Percentiles rank a stretch among this genome's conserved stretches.
phyloP scores from a whole-genome alignment of 1,140 invertebrate species.

The Venustaconcha ellipsiformis region DNA sequence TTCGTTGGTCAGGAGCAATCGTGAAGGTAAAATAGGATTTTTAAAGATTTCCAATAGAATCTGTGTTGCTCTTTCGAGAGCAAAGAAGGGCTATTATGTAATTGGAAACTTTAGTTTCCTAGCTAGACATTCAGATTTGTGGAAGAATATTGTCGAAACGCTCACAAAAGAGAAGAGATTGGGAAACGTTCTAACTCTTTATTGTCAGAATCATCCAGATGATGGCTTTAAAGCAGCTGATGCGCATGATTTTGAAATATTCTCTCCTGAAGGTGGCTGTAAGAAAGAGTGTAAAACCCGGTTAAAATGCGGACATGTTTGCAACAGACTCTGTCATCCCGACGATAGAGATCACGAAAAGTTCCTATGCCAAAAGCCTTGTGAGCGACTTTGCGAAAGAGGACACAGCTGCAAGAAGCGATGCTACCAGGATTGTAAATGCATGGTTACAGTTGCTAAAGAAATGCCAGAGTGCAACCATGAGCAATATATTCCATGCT shows the following conservation, averaged over 20 bases:
- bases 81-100: conserved; percentile 78
- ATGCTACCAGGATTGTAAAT: conserved; percentile 30
- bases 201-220: conserved; percentile 66
- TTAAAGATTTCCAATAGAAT: conserved; percentile 82
- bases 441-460: not conserved
- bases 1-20: conserved; percentile 81
- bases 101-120: conserved; percentile 79
- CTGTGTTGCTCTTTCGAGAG: conserved; percentile 86
- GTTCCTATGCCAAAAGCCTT: conserved; percentile 52
- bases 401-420: conserved; percentile 47
- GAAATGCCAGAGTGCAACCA: conserved; percentile 38
- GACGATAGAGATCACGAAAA: conserved; percentile 40
- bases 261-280: conserved; percentile 62
- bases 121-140: conserved; percentile 59
- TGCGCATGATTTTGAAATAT: conserved; percentile 52
- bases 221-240: conserved; percentile 27
- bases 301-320: conserved; percentile 60
- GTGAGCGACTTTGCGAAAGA: conserved; percentile 71
- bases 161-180: conserved; percentile 33
- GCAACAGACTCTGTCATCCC: conserved; percentile 47
- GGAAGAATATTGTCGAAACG: conserved; percentile 62
- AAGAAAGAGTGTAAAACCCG: conserved; percentile 43
- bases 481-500: conserved; percentile 39
- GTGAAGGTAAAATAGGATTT: conserved; percentile 79
- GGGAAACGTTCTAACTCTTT: conserved; percentile 54